Conservation (phyloP, 2,113 vertebrate species). For the Nerophis ophidion region DNA sequence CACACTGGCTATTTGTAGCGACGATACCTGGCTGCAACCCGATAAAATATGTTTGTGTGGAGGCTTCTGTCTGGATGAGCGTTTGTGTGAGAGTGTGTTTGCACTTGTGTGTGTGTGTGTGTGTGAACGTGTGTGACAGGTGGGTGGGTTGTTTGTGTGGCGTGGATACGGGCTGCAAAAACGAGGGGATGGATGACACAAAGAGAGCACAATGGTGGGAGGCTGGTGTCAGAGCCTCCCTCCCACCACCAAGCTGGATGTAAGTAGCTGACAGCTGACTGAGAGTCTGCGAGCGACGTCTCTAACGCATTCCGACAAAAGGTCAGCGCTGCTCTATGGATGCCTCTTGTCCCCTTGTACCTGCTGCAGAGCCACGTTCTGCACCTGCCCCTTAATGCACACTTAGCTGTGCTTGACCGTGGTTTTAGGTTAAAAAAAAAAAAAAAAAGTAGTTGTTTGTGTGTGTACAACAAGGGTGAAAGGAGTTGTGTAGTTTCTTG, state of each 20-base stretch:
- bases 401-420: slow-evolving; percentile 52
- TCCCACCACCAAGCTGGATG: slow-evolving; percentile 71
- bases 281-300: slow-evolving; percentile 67
- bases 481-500: slow-evolving; percentile 6
- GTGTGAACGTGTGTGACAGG: slow-evolving; percentile 21
- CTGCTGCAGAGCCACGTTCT: slow-evolving; percentile 16
- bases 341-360: slow-evolving; percentile 35
- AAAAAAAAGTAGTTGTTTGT: slow-evolving; percentile 23
- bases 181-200: slow-evolving; percentile 64
- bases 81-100: not conserved
- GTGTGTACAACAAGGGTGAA: slow-evolving; percentile 1
- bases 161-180: slow-evolving; percentile 48
- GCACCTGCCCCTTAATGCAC: slow-evolving; percentile 32
- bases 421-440: slow-evolving; percentile 34
- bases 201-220: slow-evolving; percentile 61
- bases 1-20: slow-evolving; percentile 66
- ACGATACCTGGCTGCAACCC: slow-evolving; percentile 58
- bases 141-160: slow-evolving; percentile 59
- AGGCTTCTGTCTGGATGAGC: slow-evolving; percentile 46
- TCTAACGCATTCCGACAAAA: slow-evolving; percentile 63
- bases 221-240: slow-evolving; percentile 60
- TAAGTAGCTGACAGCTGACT: slow-evolving; percentile 73
- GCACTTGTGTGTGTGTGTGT: slow-evolving; percentile 9
- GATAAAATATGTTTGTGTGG: slow-evolving; percentile 54
- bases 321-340: slow-evolving; percentile 58